Percentiles rank a stretch among this genome's conserved stretches.
These are phyloP conservation scores for Chloromyia formosa DNA, from an alignment of 2,888 invertebrate species.

Conservation along the genomic window DNA sequence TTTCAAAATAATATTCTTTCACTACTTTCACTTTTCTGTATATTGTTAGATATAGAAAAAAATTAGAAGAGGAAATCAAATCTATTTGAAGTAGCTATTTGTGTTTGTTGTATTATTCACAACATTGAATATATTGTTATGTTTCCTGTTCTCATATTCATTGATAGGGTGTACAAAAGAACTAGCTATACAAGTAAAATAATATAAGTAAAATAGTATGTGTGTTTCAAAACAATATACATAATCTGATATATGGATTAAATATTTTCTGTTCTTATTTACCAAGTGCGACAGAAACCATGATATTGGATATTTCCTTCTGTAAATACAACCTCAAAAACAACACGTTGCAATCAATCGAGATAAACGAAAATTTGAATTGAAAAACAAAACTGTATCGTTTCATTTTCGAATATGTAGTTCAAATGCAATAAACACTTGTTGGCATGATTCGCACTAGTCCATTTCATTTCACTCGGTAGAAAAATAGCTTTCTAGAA, in stretches of 20 bases:
- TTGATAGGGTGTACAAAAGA: neutral
- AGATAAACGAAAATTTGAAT: neutral
- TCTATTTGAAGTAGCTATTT: slow-evolving; percentile 12
- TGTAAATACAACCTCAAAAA: slow-evolving; percentile 4
- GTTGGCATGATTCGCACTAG: neutral
- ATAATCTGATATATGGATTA: neutral
- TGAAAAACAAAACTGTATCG: neutral
- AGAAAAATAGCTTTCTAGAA: slow-evolving; percentile 1
- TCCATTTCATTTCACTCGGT: neutral
- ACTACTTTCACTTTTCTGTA: neutral
- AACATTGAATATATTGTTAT: neutral
- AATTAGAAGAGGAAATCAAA: neutral
- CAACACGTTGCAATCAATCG: neutral
- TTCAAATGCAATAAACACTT: neutral
- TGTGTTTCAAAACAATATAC: neutral
- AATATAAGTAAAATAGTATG: no score
- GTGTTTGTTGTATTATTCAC: slow-evolving; percentile 3
- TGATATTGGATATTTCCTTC: neutral
- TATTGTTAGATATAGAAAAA: slow-evolving; percentile 6
- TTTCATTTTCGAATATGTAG: neutral
- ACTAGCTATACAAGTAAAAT: no score
- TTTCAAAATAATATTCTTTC: neutral
- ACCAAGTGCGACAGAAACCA: neutral
- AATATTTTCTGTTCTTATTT: no score
- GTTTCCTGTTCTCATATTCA: neutral